phyloP scores from a whole-genome alignment of 1,140 invertebrate species.

The Neoseiulus cucumeris region DNA sequence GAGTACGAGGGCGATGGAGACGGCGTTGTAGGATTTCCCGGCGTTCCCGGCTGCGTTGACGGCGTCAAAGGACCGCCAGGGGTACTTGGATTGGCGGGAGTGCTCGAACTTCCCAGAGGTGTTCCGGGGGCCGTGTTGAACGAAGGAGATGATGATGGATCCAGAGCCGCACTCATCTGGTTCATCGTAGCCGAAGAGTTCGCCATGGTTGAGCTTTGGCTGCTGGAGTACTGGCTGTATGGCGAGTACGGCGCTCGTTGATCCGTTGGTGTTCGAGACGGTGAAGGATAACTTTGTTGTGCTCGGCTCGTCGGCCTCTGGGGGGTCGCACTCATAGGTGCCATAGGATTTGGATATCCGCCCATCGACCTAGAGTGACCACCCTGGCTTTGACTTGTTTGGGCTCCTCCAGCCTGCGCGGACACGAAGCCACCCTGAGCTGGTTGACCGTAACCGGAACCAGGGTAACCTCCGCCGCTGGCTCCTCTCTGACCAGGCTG shows the following conservation, averaged over 20 bases:
- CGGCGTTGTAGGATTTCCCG: background rate
- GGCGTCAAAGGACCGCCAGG: constrained; percentile 2
- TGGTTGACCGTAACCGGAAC: background rate
- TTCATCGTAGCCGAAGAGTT: background rate
- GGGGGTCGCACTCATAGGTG: constrained; percentile 10
- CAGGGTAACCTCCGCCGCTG: background rate
- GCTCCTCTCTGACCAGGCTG: background rate
- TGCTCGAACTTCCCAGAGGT: constrained; percentile 3
- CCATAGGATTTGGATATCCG: background rate
- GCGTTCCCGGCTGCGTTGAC: constrained; percentile 1
- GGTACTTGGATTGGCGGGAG: background rate
- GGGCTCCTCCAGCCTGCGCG: background rate
- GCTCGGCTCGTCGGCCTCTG: background rate
- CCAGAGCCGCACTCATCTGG: background rate
- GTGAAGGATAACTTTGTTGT: constrained; percentile 7
- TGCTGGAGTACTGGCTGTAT: background rate
- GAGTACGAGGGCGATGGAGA: constrained; percentile 3
- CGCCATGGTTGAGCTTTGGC: background rate
- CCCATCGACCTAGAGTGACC: constrained; percentile 10
- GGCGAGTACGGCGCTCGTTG: constrained; percentile 7
- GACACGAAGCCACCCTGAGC: background rate
- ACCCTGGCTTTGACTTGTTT: constrained; percentile 5
- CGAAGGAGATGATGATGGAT: constrained; percentile 1
- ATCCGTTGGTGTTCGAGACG: background rate
- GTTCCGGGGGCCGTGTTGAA: constrained; percentile 4